Conservation (phyloP, 2,888 invertebrate genomes). For the Venusia cambrica region DNA sequence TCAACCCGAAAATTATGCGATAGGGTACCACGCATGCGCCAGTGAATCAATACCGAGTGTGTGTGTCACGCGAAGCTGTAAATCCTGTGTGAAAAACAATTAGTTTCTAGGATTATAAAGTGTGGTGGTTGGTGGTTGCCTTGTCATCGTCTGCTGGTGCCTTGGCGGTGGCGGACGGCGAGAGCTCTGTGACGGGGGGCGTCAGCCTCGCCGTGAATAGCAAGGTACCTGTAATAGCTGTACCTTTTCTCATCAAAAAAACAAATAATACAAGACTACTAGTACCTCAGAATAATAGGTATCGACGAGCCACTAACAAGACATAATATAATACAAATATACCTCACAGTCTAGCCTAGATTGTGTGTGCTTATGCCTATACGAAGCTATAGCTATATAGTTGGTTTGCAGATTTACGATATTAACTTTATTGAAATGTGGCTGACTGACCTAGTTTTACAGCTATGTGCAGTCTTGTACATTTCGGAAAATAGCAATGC, state of each 20-base stretch:
- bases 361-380: too few species aligned
- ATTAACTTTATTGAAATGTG: constrained; percentile 1
- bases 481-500: too few species aligned
- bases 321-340: too few species aligned
- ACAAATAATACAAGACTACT: too few species aligned
- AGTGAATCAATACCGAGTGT: constrained; percentile 29
- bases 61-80: constrained; percentile 25
- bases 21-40: constrained; percentile 29
- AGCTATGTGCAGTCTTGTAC: too few species aligned
- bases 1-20: constrained; percentile 13
- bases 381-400: too few species aligned
- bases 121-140: constrained; percentile 36
- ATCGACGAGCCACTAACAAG: too few species aligned
- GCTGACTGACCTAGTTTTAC: constrained; percentile 5
- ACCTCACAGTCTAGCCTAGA: too few species aligned
- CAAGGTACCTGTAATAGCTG: too few species aligned
- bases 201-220: constrained; percentile 78
- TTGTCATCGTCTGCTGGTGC: constrained; percentile 45
- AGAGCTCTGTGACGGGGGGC: constrained; percentile 68
- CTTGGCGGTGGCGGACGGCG: constrained; percentile 71
- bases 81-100: constrained; percentile 26
- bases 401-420: neutral
- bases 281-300: too few species aligned
- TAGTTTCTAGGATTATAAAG: constrained; percentile 28
- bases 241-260: too few species aligned